These are phyloP conservation scores for Erpornis zantholeuca DNA, from an alignment of 2,113 vertebrate species.

Conservation along the genomic window DNA sequence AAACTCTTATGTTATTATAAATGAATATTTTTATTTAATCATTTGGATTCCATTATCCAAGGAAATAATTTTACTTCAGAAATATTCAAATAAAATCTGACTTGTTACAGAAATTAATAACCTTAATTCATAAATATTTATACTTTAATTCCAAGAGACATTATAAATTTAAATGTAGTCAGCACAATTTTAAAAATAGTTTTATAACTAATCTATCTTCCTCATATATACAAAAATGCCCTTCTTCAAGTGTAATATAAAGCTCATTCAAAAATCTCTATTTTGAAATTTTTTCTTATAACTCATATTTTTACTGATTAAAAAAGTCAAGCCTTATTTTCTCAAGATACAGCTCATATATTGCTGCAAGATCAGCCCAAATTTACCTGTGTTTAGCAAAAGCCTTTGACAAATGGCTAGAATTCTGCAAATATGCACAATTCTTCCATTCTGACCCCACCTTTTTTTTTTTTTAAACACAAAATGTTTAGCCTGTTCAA, in stretches of 20 bases:
- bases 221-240: neutral
- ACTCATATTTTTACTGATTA: neutral
- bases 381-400: neutral
- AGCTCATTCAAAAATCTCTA: neutral
- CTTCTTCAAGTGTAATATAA: neutral
- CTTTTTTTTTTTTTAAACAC: neutral
- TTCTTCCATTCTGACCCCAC: neutral
- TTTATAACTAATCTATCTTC: neutral
- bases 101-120: neutral
- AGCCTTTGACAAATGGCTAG: neutral
- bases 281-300: neutral
- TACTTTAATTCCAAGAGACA: neutral
- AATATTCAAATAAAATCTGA: neutral
- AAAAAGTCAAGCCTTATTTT: neutral
- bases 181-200: neutral
- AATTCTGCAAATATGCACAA: neutral
- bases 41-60: neutral
- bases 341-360: neutral
- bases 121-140: constrained; percentile 17
- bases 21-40: neutral
- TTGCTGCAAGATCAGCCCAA: neutral
- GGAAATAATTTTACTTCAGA: neutral
- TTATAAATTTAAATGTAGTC: neutral
- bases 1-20: neutral
- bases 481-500: neutral